phyloP scores from a whole-genome alignment of 1,140 invertebrate species.

The Himalopsyche phryganea region DNA sequence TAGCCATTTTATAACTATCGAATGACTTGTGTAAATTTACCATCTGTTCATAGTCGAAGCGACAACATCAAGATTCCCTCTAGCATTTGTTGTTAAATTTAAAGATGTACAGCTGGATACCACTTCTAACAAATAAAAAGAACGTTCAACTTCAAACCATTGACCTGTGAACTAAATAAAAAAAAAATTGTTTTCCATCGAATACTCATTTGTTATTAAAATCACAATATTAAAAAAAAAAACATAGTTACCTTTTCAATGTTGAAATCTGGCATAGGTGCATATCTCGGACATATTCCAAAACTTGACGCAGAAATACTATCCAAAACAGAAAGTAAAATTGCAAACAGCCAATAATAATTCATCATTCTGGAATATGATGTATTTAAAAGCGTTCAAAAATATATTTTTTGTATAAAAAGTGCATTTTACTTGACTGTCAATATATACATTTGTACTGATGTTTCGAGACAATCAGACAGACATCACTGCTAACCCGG shows the following conservation, averaged over 20 bases:
- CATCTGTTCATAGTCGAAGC: slow-evolving; percentile 60
- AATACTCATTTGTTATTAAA: no score
- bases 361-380: no score
- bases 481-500: no score
- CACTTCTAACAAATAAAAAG: slow-evolving; percentile 68
- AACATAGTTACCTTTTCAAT: not conserved
- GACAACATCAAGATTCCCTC: slow-evolving; percentile 54
- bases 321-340: no score
- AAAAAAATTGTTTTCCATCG: slow-evolving; percentile 12
- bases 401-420: no score
- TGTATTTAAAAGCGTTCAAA: no score
- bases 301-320: slow-evolving; percentile 43
- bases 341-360: no score
- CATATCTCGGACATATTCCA: slow-evolving; percentile 59
- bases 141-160: slow-evolving; percentile 70
- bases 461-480: no score
- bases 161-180: slow-evolving; percentile 60
- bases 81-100: slow-evolving; percentile 50
- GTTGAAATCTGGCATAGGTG: slow-evolving; percentile 54
- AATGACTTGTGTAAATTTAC: slow-evolving; percentile 50
- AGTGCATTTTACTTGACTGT: no score
- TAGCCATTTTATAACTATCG: no score
- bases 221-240: slow-evolving; percentile 2
- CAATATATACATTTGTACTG: no score
- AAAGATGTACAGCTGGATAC: slow-evolving; percentile 62